These are phyloP conservation scores for Leptopterna dolabrata DNA, from an alignment of 2,888 invertebrate species.

Conservation along the genomic window DNA sequence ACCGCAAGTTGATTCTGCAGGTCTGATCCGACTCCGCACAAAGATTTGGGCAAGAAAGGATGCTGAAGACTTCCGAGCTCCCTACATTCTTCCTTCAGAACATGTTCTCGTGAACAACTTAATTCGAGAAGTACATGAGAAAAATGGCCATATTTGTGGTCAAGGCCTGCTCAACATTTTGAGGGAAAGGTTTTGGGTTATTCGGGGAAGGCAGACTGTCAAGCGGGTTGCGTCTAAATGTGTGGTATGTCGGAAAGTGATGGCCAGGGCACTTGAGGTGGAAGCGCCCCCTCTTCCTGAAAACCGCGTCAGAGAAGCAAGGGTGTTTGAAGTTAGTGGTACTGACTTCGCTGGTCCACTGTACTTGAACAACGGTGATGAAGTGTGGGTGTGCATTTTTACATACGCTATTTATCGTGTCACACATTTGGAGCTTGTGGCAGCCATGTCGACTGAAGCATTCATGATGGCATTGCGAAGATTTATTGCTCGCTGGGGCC, in stretches of 20 bases:
- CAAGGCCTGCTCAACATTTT: background rate
- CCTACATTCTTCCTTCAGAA: background rate
- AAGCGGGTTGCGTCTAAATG: background rate
- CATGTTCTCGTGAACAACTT: background rate
- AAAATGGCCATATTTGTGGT: background rate
- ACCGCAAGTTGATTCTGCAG: background rate
- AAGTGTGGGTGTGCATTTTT: slow-evolving; percentile 22
- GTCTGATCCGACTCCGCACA: background rate
- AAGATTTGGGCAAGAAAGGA: background rate
- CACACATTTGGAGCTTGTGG: slow-evolving; percentile 62
- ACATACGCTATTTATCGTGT: slow-evolving; percentile 54
- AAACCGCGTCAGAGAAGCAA: background rate
- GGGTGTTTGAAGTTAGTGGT: background rate
- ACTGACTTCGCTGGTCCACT: background rate
- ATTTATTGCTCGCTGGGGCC: slow-evolving; percentile 62
- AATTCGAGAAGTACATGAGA: background rate
- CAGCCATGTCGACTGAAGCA: slow-evolving; percentile 59
- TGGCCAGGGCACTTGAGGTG: background rate
- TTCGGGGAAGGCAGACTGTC: background rate
- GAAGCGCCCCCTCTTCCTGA: background rate
- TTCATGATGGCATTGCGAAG: slow-evolving; percentile 62
- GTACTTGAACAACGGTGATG: background rate
- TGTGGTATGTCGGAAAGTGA: background rate
- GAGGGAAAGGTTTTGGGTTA: background rate
- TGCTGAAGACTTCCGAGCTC: background rate